A percentile compares a stretch with the other conserved stretches of the same genome.
Conservation (phyloP, 2,113 vertebrate species). For the Pardalotus punctatus region DNA sequence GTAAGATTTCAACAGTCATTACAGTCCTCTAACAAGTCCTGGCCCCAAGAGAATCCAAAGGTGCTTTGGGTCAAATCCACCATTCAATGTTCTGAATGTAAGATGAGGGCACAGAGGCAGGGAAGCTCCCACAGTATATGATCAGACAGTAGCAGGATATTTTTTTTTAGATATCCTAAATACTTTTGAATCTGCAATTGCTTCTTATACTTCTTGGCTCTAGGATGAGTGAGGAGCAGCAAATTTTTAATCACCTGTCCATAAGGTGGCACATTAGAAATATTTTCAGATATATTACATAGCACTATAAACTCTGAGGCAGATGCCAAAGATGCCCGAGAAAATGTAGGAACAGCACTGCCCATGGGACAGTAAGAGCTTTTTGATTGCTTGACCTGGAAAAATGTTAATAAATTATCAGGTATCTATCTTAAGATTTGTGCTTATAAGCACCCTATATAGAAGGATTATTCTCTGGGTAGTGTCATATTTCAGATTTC, state of each 20-base stretch:
- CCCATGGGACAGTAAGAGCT: rapidly evolving
- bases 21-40: background rate
- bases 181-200: background rate
- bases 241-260: background rate
- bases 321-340: background rate
- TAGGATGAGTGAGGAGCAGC: background rate
- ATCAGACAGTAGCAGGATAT: background rate
- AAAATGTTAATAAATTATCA: background rate
- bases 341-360: background rate
- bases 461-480: background rate
- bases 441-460: background rate
- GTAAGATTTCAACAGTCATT: background rate
- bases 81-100: background rate
- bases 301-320: background rate
- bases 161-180: background rate
- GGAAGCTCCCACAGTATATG: rapidly evolving
- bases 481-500: background rate
- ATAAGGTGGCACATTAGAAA: background rate
- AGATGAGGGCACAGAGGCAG: background rate
- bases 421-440: background rate
- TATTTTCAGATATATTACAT: background rate
- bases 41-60: background rate
- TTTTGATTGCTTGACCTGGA: background rate
- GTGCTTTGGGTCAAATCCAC: background rate
- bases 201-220: background rate